Evolutionary conservation across 2,113 vertebrate species (phyloP).

Genomic region (Tenebrosternarchus preto): DNA sequence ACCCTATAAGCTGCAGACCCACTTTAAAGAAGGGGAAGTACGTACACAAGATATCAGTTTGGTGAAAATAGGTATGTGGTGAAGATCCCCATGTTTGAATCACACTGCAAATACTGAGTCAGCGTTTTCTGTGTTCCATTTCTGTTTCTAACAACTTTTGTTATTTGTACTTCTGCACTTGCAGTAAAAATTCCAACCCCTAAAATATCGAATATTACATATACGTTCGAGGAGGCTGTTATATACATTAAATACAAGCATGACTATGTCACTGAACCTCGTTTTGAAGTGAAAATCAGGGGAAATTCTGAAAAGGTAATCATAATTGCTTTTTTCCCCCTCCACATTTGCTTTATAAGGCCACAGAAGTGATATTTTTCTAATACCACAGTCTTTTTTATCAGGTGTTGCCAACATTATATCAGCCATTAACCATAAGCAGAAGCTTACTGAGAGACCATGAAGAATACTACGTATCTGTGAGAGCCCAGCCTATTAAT

Average conservation of each 20-base stretch:
- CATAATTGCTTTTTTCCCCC: neutral
- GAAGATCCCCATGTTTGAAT: neutral
- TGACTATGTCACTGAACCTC: fast-evolving
- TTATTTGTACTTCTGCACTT: neutral
- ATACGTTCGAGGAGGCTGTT: neutral
- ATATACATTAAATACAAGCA: slow-evolving; percentile 29
- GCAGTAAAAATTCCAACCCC: slow-evolving; percentile 69
- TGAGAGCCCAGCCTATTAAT: slow-evolving; percentile 44
- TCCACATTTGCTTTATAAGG: slow-evolving; percentile 1
- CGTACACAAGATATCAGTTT: slow-evolving; percentile 19
- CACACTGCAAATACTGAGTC: neutral
- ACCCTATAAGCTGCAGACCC: neutral
- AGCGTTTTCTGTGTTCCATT: neutral
- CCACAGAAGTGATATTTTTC: neutral
- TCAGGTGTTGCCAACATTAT: slow-evolving; percentile 24
- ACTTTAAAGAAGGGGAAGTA: slow-evolving; percentile 11
- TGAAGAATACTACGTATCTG: slow-evolving; percentile 52
- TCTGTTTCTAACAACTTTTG: neutral
- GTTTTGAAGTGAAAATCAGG: slow-evolving; percentile 31
- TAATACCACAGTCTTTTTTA: neutral
- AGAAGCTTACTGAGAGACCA: slow-evolving; percentile 32
- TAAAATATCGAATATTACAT: slow-evolving; percentile 4
- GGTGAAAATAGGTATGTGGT: slow-evolving; percentile 56
- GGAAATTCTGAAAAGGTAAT: neutral
- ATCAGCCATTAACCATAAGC: slow-evolving; percentile 46